Evolutionary conservation across 1,140 invertebrate species (phyloP).

Genomic region (Procambarus virginalis): DNA sequence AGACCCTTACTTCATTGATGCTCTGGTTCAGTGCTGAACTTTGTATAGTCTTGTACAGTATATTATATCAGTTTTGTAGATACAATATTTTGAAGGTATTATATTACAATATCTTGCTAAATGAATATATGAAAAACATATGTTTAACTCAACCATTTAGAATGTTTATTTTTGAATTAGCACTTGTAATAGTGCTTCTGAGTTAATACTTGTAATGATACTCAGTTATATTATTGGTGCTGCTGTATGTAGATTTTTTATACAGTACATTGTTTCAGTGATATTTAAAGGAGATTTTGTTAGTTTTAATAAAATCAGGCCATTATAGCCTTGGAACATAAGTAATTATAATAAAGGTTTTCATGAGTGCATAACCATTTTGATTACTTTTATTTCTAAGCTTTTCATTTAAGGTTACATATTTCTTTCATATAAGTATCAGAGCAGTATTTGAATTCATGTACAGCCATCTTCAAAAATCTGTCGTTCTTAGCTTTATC

Average conservation of each 20-base stretch:
- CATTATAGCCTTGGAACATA: background rate
- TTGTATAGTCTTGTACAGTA: conserved; percentile 36
- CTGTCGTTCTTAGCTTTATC: conserved; percentile 27
- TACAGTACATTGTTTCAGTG: background rate
- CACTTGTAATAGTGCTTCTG: background rate
- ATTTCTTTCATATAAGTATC: background rate
- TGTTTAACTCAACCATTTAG: background rate
- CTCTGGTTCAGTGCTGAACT: background rate
- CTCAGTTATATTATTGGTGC: conserved; percentile 22
- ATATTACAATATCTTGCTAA: conserved; percentile 7
- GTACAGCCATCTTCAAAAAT: conserved; percentile 22
- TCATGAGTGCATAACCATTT: conserved; percentile 2
- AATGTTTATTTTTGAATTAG: background rate
- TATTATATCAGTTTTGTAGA: conserved; percentile 24
- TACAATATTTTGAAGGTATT: conserved; percentile 1
- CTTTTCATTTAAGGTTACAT: background rate
- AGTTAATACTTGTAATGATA: background rate
- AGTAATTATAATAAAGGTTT: conserved; percentile 1
- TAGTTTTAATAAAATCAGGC: background rate
- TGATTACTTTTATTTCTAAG: conserved; percentile 3
- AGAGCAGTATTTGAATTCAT: background rate
- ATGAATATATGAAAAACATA: background rate
- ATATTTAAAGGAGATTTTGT: background rate
- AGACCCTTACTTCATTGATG: conserved; percentile 13
- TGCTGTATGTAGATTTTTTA: conserved; percentile 11